Percentiles rank a stretch among this genome's conserved stretches.
phyloP scores from a whole-genome alignment of 2,888 invertebrate species.

The Monopis laevigella region DNA sequence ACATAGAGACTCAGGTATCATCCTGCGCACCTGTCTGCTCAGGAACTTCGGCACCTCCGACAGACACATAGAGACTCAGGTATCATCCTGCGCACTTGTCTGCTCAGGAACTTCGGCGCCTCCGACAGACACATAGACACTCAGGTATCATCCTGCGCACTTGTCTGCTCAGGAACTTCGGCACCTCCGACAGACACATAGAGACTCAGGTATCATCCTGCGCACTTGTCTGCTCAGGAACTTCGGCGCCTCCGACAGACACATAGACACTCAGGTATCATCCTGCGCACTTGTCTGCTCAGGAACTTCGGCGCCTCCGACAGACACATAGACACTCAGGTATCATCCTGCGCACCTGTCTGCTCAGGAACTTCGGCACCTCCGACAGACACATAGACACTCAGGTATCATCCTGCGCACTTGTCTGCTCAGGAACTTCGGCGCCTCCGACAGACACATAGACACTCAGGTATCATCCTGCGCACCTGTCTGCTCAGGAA shows the following conservation, averaged over 20 bases:
- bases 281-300: neutral
- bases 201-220: neutral
- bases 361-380: conserved; percentile 91
- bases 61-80: neutral
- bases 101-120: neutral
- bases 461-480: neutral
- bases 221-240: too few relatives aligned
- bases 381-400: conserved; percentile 8
- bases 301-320: conserved; percentile 45
- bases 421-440: too few relatives aligned
- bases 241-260: too few relatives aligned
- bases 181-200: conserved; percentile 52
- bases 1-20: conserved; percentile 3
- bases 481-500: neutral
- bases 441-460: too few relatives aligned
- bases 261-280: neutral
- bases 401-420: neutral
- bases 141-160: conserved; percentile 91
- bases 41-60: too few relatives aligned
- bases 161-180: conserved; percentile 92
- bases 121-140: too few relatives aligned
- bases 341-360: conserved; percentile 90
- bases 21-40: neutral
- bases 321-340: too few relatives aligned
- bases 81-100: neutral